Evolutionary conservation across 2,888 invertebrate species (phyloP).

Genomic region (Zygaena filipendulae): DNA sequence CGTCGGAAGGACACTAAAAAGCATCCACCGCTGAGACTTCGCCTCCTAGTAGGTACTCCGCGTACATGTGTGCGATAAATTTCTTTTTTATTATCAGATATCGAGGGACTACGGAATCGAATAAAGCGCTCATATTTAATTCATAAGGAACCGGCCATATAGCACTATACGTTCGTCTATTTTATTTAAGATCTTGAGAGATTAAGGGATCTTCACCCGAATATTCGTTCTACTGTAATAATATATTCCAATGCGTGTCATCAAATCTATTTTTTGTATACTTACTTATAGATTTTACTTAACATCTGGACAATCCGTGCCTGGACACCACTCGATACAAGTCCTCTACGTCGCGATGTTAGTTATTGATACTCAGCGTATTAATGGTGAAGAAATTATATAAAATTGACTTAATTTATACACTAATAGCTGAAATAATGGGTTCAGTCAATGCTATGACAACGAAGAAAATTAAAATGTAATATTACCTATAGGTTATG

Average conservation of each 20-base stretch:
- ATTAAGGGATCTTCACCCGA: constrained; percentile 44
- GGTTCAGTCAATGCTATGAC: too few relatives aligned
- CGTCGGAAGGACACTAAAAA: constrained; percentile 63
- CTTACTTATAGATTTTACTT: too few relatives aligned
- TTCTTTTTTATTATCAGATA: constrained; percentile 70
- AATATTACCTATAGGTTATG: too few relatives aligned
- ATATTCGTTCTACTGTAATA: constrained; percentile 31
- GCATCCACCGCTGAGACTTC: constrained; percentile 57
- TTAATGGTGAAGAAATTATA: too few relatives aligned
- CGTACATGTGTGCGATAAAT: constrained; percentile 60
- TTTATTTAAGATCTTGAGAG: constrained; percentile 64
- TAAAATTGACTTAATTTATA: too few relatives aligned
- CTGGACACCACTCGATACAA: too few relatives aligned
- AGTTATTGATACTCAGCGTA: too few relatives aligned
- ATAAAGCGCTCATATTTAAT: constrained; percentile 70
- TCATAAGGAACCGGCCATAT: constrained; percentile 67
- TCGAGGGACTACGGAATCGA: constrained; percentile 69
- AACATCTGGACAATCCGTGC: too few relatives aligned
- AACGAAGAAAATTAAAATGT: too few relatives aligned
- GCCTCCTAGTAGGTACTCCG: constrained; percentile 29
- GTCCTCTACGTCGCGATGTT: too few relatives aligned
- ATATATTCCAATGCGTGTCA: constrained; percentile 19
- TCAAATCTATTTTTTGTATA: too few relatives aligned
- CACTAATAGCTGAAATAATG: too few relatives aligned
- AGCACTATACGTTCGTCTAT: constrained; percentile 59